A percentile compares a stretch with the other conserved stretches of the same genome.
phyloP scores from a whole-genome alignment of 2,113 vertebrate genomes.

The Meles meles region DNA sequence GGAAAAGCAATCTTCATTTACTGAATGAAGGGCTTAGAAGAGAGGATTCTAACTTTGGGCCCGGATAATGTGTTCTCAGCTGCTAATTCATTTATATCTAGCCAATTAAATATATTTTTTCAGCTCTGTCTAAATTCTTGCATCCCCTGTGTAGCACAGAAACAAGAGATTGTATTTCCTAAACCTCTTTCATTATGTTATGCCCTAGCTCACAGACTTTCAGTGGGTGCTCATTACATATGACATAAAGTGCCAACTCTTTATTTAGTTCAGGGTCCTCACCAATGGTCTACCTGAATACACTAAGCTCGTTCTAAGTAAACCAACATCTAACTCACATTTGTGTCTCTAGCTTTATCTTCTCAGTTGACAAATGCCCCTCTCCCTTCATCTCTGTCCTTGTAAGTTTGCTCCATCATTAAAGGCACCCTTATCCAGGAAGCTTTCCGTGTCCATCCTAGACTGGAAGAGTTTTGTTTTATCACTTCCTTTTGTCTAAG shows the following conservation, averaged over 20 bases:
- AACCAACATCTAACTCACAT: not conserved
- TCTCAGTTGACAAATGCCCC: not conserved
- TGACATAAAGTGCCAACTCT: not conserved
- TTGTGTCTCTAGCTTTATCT: not conserved
- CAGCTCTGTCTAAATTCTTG: not conserved
- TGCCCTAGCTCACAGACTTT: not conserved
- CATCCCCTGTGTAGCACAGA: not conserved
- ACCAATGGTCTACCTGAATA: not conserved
- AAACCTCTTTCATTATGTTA: not conserved
- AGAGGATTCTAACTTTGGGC: not conserved
- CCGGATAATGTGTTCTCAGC: not conserved
- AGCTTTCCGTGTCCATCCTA: not conserved
- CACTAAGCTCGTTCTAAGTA: not conserved
- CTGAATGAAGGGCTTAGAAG: not conserved
- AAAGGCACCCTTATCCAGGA: not conserved
- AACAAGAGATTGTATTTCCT: not conserved
- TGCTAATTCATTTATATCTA: not conserved
- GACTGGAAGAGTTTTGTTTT: not conserved
- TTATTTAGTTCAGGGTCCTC: not conserved
- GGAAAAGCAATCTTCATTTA: not conserved
- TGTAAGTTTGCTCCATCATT: not conserved
- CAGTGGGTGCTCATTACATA: not conserved
- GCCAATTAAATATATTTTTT: not conserved
- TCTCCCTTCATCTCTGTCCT: not conserved
- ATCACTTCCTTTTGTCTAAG: not conserved